Conservation (phyloP, 2,797 vertebrate species). For the Melanotaenia nigrans region DNA sequence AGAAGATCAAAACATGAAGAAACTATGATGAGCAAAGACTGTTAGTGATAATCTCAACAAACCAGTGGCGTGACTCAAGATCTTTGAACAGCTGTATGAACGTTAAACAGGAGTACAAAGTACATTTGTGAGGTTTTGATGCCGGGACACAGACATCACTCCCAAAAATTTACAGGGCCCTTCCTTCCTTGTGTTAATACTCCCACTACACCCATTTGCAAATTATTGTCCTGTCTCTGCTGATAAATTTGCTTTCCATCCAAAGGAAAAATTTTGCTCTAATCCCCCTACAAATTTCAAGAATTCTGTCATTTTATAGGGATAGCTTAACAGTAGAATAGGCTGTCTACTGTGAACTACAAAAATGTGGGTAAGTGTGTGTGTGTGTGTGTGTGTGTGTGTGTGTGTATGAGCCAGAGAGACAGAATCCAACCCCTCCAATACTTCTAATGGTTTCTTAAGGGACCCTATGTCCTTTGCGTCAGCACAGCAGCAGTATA, state of each 20-base stretch:
- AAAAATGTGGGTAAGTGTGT: not conserved
- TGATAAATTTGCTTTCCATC: slow-evolving; percentile 60
- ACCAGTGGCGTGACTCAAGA: not conserved
- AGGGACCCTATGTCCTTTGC: slow-evolving; percentile 80
- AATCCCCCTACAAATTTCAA: slow-evolving; percentile 49
- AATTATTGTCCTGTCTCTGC: slow-evolving; percentile 61
- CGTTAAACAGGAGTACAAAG: slow-evolving; percentile 4
- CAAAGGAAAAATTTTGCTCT: slow-evolving; percentile 37
- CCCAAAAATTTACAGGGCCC: slow-evolving; percentile 41
- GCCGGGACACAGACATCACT: slow-evolving; percentile 31
- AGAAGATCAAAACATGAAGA: not conserved
- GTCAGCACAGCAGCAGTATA: slow-evolving; percentile 71
- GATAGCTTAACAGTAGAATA: slow-evolving; percentile 24
- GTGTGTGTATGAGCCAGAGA: slow-evolving; percentile 24
- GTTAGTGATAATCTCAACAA: not conserved
- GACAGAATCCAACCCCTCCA: slow-evolving; percentile 30
- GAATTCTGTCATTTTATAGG: slow-evolving; percentile 59
- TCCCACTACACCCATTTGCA: slow-evolving; percentile 53
- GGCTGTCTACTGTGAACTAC: slow-evolving; percentile 8
- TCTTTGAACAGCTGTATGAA: slow-evolving; percentile 11
- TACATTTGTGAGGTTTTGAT: slow-evolving; percentile 18
- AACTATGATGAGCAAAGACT: not conserved
- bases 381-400: slow-evolving; percentile 4
- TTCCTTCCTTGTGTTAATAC: slow-evolving; percentile 56
- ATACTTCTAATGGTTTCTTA: slow-evolving; percentile 76